Evolutionary conservation across 1,140 invertebrate species (phyloP).

Genomic region (Augochlora pura): DNA sequence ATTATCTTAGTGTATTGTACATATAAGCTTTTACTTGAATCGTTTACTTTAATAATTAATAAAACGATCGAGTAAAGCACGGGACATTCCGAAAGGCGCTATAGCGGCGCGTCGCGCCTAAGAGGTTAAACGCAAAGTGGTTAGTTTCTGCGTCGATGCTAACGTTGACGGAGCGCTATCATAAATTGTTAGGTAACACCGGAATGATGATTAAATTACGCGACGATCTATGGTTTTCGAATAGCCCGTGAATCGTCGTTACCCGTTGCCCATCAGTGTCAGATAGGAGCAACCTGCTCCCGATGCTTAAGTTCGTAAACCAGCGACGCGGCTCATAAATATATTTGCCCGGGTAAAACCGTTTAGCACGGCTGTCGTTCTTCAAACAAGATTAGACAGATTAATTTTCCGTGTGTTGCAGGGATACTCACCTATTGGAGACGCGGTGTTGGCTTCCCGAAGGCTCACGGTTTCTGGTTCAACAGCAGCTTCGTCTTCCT

Average conservation of each 20-base stretch:
- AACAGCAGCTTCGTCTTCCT: constrained; percentile 83
- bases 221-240: no score
- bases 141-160: no score
- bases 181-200: no score
- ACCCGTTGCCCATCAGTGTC: not conserved
- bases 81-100: no score
- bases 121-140: no score
- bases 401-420: not conserved
- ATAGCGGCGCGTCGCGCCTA: no score
- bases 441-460: constrained; percentile 80
- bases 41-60: no score
- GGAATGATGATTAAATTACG: no score
- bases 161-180: no score
- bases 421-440: constrained; percentile 80
- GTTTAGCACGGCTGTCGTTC: not conserved
- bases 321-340: not conserved
- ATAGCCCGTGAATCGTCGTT: not conserved
- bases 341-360: not conserved
- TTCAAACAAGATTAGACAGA: constrained; percentile 14
- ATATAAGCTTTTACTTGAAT: no score
- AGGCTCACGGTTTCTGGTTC: constrained; percentile 81
- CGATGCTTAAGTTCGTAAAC: not conserved
- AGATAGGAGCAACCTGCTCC: not conserved
- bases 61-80: no score
- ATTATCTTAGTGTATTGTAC: no score